phyloP scores from a whole-genome alignment of 2,888 invertebrate genomes.

The Chymomyza amoena region DNA sequence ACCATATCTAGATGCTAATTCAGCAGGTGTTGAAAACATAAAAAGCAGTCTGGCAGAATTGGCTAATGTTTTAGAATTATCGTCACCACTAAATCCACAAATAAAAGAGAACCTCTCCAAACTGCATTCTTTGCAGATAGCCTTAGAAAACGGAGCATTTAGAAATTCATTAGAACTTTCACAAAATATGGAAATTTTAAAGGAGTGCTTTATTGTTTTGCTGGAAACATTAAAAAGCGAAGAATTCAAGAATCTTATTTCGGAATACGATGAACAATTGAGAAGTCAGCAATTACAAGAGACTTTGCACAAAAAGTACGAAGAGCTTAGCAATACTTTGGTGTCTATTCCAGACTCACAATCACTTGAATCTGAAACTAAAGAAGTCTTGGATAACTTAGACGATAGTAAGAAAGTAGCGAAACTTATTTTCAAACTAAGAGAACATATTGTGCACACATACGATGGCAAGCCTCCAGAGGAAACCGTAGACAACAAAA shows the following conservation, averaged over 20 bases:
- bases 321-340: background rate
- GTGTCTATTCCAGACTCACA: conserved; percentile 15
- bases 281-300: conserved; percentile 5
- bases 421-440: conserved; percentile 66
- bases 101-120: background rate
- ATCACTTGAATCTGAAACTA: background rate
- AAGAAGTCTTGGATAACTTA: conserved; percentile 37
- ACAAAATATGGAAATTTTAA: conserved; percentile 51
- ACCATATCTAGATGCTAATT: conserved; percentile 15
- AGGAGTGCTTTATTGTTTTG: conserved; percentile 34
- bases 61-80: background rate
- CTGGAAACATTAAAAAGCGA: conserved; percentile 24
- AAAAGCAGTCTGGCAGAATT: conserved; percentile 7
- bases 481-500: conserved; percentile 27
- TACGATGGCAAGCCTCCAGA: conserved; percentile 59
- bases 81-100: background rate
- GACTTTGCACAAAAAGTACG: conserved; percentile 21
- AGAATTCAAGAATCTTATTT: conserved; percentile 8
- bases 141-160: conserved; percentile 20
- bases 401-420: conserved; percentile 39
- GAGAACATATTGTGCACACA: conserved; percentile 74
- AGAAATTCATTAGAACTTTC: conserved; percentile 44
- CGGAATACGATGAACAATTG: conserved; percentile 11
- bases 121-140: conserved; percentile 6
- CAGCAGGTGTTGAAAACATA: conserved; percentile 21